These are phyloP conservation scores for Sylvicapra grimmia DNA, from an alignment of 2,113 vertebrate genomes.

Conservation along the genomic window DNA sequence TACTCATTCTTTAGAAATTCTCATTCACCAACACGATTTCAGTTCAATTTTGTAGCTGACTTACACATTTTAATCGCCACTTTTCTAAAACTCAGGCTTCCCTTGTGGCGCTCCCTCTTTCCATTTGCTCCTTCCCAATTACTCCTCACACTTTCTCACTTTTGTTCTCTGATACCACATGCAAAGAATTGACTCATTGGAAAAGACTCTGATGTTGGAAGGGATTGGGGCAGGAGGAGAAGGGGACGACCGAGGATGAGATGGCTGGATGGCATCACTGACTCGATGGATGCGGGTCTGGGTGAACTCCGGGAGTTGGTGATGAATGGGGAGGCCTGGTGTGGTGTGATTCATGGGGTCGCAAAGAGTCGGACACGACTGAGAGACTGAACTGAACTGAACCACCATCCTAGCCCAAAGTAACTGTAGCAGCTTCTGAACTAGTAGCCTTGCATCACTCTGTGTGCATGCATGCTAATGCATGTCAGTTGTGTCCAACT, in stretches of 20 bases:
- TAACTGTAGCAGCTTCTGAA: neutral
- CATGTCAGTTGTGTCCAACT: neutral
- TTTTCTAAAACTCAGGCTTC: neutral
- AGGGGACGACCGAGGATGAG: too few species aligned
- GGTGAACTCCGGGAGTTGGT: rapidly evolving
- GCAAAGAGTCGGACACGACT: neutral
- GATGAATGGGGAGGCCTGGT: neutral
- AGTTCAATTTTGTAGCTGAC: neutral
- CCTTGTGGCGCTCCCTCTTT: neutral
- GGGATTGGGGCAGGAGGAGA: too few species aligned
- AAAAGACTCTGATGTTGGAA: too few species aligned
- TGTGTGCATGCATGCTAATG: neutral
- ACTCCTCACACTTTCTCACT: neutral
- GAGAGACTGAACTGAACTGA: neutral
- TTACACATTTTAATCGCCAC: neutral
- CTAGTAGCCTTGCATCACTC: neutral
- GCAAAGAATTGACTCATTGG: too few species aligned
- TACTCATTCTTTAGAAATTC: neutral
- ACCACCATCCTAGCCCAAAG: neutral
- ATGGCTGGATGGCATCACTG: too few species aligned
- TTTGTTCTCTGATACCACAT: neutral
- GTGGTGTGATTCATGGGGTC: rapidly evolving
- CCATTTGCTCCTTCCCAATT: neutral
- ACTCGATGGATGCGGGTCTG: neutral
- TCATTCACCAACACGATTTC: neutral